Evolutionary conservation across 2,113 vertebrate genomes (phyloP).

Genomic region (Gyps fulvus): DNA sequence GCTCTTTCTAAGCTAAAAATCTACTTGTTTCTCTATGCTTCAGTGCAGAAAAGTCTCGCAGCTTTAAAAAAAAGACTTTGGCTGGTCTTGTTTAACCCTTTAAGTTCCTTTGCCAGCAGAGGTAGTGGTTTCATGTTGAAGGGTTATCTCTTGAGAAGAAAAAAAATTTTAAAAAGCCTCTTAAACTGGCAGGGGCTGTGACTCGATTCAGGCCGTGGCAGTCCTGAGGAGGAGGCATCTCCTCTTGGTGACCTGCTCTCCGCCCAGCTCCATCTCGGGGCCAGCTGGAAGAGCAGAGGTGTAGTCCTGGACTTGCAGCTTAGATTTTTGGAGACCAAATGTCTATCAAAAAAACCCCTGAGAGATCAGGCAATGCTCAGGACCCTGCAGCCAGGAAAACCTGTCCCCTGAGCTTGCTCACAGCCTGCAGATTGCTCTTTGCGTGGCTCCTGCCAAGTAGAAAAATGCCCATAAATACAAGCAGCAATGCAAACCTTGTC

Average conservation of each 20-base stretch:
- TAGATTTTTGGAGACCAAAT: background rate
- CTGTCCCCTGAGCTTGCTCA: background rate
- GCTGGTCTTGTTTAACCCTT: background rate
- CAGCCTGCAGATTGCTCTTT: background rate
- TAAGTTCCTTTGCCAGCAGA: background rate
- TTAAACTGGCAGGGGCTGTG: background rate
- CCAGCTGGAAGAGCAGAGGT: background rate
- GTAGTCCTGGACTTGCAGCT: background rate
- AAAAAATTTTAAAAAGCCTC: background rate
- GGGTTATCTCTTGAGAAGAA: background rate
- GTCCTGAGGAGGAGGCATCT: background rate
- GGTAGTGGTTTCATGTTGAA: background rate
- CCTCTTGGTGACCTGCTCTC: too few species aligned
- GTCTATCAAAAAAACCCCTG: background rate
- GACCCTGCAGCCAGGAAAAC: background rate
- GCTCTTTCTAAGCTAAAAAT: background rate
- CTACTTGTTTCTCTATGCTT: background rate
- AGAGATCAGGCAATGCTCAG: background rate
- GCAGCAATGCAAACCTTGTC: background rate
- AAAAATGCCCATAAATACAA: background rate
- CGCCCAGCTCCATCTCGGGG: background rate
- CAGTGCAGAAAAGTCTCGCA: background rate
- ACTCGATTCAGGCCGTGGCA: rapidly evolving
- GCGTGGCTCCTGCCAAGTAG: background rate
- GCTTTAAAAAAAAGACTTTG: background rate